phyloP scores from a whole-genome alignment of 92 coral and sea anemone genomes.

The Palythoa heliodiscus region DNA sequence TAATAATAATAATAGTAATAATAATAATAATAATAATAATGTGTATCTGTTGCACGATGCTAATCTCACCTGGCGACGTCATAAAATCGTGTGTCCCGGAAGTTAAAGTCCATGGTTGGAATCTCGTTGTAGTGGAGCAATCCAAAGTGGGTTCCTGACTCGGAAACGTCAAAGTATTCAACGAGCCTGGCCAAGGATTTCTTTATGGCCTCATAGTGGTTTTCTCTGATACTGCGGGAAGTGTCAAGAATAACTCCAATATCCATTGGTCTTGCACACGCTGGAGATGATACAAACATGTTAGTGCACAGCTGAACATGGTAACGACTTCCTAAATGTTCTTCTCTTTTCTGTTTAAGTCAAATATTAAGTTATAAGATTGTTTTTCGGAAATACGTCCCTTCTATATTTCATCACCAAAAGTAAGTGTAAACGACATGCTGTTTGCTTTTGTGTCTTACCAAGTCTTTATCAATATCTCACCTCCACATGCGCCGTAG shows the following conservation, averaged over 20 bases:
- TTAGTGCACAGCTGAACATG: neutral
- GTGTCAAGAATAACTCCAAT: conserved; percentile 76
- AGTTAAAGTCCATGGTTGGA: conserved; percentile 74
- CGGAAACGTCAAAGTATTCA: conserved; percentile 81
- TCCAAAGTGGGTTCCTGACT: conserved; percentile 82
- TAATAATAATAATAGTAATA: too few species aligned
- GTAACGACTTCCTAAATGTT: too few species aligned
- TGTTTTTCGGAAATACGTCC: too few species aligned
- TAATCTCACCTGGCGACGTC: conserved; percentile 48
- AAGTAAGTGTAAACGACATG: too few species aligned
- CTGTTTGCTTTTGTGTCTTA: neutral
- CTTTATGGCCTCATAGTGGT: conserved; percentile 71
- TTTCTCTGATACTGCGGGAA: conserved; percentile 68
- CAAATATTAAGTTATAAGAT: too few species aligned
- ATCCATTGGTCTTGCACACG: conserved; percentile 85
- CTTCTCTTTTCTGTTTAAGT: too few species aligned
- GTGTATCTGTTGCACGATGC: neutral
- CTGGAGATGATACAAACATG: conserved; percentile 35
- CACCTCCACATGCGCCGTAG: conserved; percentile 84
- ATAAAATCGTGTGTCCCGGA: conserved; percentile 63
- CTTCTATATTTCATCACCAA: too few species aligned
- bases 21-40: too few species aligned
- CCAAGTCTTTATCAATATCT: neutral
- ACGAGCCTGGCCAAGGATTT: conserved; percentile 70
- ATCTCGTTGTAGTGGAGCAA: conserved; percentile 80